Base-by-base conservation (phyloP, 2,797 vertebrate species). In the Galago senegalensis region DNA sequence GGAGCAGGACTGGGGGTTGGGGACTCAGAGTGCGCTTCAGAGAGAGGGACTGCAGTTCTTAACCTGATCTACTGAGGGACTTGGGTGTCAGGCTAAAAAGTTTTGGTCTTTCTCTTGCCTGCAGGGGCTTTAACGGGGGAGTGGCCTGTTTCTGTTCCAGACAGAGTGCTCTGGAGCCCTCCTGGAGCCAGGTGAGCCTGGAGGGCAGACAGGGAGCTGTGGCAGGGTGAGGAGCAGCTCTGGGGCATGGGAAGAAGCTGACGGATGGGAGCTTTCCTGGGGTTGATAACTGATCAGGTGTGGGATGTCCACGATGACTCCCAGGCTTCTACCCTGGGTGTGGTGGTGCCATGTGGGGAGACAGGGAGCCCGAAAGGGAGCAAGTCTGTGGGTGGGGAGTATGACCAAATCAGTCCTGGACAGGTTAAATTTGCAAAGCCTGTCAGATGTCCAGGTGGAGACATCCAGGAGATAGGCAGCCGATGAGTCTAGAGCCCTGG, bases 231-330 rank as follows among this genome's bases (percentile, higher is more conserved):
- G 7, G 2, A 76, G n/a, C 40, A 16, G 77, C 0, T 9, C 34
- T 29, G n/a, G 18, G 5, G 14, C 21, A 3, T 10, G 12, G 67
- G n/a, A 13, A 86, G 75, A n/a, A 14, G 76, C 75, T 4, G 14
- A 12, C 3, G 12, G 56, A 9, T 17, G 29, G 75, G 84, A 17
- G 21, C 49, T 40, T 60, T 63, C 70, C 83, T 1, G 53, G 90
- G 63, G 63, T 81, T 4, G 0, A 60, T 14, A 1, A 3, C 67
- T 0, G 0, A 17, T 1, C 8, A 43, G 27, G 7, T 23, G 14
- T 49, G 53, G 46, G 3, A 1, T 7, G 1, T 73, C 4, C 0
- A 27, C 0, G 7, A 12, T 9, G 77, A 92, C 37, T 25, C 49
- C 76, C 53, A 25, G 72, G 87, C 70, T 77, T 49, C 84, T 27